Evolutionary conservation across 2,797 vertebrate species (phyloP).

Genomic region (Lagodon rhomboides): DNA sequence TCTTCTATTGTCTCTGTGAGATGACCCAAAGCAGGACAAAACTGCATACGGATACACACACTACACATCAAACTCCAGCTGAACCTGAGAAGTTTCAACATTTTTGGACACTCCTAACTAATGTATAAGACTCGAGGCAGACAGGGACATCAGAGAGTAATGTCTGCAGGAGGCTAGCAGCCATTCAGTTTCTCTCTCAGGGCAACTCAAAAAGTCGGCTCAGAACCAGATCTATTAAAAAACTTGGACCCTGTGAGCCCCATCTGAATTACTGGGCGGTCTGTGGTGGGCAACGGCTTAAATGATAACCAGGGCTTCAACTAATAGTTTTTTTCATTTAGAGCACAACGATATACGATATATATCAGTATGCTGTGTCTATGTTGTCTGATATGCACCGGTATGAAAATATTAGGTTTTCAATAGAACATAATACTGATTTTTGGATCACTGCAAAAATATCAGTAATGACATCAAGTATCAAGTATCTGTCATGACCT

Average conservation of each 20-base stretch:
- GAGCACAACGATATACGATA: no score
- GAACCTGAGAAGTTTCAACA: neutral
- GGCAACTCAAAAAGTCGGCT: neutral
- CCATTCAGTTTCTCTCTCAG: neutral
- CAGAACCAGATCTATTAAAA: neutral
- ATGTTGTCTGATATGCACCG: no score
- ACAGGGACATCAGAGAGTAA: neutral
- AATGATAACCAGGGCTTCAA: neutral
- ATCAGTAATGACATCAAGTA: no score
- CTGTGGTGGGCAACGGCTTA: neutral
- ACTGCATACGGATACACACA: neutral
- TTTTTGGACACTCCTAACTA: neutral
- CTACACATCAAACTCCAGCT: neutral
- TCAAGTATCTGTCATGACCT: no score
- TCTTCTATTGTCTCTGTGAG: slow-evolving; percentile 7
- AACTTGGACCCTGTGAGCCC: neutral
- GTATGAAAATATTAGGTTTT: no score
- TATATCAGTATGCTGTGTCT: no score
- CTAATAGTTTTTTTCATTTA: no score
- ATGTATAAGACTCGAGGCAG: neutral
- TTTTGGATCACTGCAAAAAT: no score
- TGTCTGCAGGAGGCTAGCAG: neutral
- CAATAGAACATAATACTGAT: no score
- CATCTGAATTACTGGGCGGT: neutral
- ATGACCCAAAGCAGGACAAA: neutral